These are phyloP conservation scores for Pocillopora damicornis DNA, from an alignment of 64 coral and sea anemone genomes.

Conservation along the genomic window DNA sequence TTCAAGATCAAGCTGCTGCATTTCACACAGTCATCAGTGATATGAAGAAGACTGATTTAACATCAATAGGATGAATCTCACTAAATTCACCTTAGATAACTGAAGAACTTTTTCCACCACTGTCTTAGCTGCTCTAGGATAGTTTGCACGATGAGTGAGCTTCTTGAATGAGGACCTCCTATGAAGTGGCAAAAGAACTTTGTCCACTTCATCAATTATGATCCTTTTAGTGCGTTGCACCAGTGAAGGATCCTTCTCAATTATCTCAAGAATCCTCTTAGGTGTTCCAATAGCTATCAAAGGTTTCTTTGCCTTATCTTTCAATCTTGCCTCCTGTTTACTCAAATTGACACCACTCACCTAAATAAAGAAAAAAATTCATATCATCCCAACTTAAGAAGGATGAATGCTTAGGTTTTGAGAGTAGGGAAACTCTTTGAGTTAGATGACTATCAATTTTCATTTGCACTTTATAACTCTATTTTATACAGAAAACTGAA, in stretches of 20 bases:
- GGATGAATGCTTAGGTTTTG: too few relatives aligned
- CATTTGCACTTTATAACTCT: too few relatives aligned
- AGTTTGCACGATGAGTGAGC: conserved; percentile 28
- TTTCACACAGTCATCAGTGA: not conserved
- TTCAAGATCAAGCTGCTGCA: too few relatives aligned
- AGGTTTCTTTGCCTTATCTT: conserved; percentile 48
- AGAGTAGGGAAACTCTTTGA: too few relatives aligned
- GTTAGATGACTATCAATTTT: too few relatives aligned
- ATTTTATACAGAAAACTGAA: too few relatives aligned
- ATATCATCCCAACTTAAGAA: too few relatives aligned
- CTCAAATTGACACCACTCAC: conserved; percentile 77
- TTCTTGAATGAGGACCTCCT: conserved; percentile 56
- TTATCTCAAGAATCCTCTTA: conserved; percentile 80
- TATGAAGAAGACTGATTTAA: not conserved
- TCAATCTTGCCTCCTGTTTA: conserved; percentile 59
- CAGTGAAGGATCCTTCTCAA: conserved; percentile 55
- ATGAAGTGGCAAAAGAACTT: conserved; percentile 65
- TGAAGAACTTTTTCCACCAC: conserved; percentile 68
- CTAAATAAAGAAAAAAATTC: conserved; percentile 33
- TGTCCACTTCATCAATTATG: conserved; percentile 92
- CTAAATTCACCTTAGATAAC: conserved; percentile 61
- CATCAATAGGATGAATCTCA: not conserved
- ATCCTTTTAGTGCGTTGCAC: conserved; percentile 75
- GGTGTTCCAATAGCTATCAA: conserved; percentile 80
- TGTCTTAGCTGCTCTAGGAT: conserved; percentile 65